Percentiles rank a stretch among this genome's conserved stretches.
phyloP scores from a whole-genome alignment of 2,113 vertebrate species.

The Macquaria ambigua region DNA sequence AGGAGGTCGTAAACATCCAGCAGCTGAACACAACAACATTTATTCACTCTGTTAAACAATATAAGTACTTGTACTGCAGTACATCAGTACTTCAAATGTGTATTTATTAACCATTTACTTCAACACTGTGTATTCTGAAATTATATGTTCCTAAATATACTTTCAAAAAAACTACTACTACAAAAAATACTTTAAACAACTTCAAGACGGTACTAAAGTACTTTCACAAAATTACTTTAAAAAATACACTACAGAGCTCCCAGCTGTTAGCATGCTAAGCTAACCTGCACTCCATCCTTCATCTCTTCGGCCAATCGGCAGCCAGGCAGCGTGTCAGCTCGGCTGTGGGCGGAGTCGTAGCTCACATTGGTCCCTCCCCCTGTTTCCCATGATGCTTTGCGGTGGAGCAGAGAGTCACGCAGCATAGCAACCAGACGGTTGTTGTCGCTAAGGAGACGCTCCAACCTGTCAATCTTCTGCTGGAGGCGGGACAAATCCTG shows the following conservation, averaged over 20 bases:
- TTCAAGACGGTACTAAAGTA: background rate
- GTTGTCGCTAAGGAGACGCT: conserved; percentile 91
- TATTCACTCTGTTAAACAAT: too few species aligned
- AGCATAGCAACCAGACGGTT: conserved; percentile 93
- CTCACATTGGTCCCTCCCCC: conserved; percentile 74
- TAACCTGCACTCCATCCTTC: conserved; percentile 90
- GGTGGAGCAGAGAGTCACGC: conserved; percentile 89
- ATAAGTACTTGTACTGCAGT: too few species aligned
- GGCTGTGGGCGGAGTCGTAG: conserved; percentile 60
- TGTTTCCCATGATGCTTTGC: conserved; percentile 87
- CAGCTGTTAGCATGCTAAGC: conserved; percentile 16
- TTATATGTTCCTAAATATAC: too few species aligned
- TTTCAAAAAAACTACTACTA: too few species aligned
- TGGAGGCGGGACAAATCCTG: conserved; percentile 92
- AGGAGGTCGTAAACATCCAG: conserved; percentile 92
- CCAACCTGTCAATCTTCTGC: conserved; percentile 94
- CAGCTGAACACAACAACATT: conserved; percentile 76
- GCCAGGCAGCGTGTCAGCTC: conserved; percentile 51
- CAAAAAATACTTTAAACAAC: background rate
- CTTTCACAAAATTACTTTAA: too few species aligned
- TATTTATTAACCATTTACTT: too few species aligned
- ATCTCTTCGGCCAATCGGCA: conserved; percentile 83
- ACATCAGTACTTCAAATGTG: too few species aligned
- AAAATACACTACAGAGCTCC: background rate
- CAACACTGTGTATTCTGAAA: too few species aligned